Percentiles rank a stretch among this genome's conserved stretches.
phyloP scores from a whole-genome alignment of 2,888 invertebrate species.

The Stenodera caucasica region DNA sequence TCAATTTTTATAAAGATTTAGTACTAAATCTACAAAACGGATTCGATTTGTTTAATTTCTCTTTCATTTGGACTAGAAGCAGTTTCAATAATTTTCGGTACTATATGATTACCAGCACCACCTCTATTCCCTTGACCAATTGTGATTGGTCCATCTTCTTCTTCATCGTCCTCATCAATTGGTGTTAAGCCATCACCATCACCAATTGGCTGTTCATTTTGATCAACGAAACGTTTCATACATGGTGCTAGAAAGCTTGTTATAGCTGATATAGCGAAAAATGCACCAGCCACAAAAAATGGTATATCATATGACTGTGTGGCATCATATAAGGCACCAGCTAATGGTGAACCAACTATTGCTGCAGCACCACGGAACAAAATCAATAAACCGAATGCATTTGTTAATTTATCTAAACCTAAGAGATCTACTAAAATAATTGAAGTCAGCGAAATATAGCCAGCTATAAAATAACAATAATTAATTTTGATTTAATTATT shows the following conservation, averaged over 20 bases:
- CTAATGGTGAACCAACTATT: slow-evolving; percentile 85
- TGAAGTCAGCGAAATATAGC: slow-evolving; percentile 88
- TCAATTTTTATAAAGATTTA: too few species aligned
- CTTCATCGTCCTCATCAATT: slow-evolving; percentile 80
- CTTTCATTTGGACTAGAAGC: slow-evolving; percentile 64
- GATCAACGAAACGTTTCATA: slow-evolving; percentile 61
- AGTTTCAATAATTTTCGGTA: slow-evolving; percentile 78
- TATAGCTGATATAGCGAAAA: slow-evolving; percentile 23
- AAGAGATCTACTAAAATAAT: slow-evolving; percentile 89
- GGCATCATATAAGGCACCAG: slow-evolving; percentile 74
- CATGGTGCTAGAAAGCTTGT: slow-evolving; percentile 63
- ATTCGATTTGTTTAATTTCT: slow-evolving; percentile 72
- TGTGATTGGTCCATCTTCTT: slow-evolving; percentile 69
- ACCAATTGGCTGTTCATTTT: slow-evolving; percentile 51
- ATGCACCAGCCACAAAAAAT: slow-evolving; percentile 1
- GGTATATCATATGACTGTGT: slow-evolving; percentile 73
- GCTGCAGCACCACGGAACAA: slow-evolving; percentile 90
- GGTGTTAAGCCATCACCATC: slow-evolving; percentile 72
- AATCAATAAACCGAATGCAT: slow-evolving; percentile 85
- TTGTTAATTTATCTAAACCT: slow-evolving; percentile 87
- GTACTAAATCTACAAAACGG: slow-evolving; percentile 72
- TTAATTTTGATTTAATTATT: slow-evolving; percentile 58
- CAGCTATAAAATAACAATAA: slow-evolving; percentile 74
- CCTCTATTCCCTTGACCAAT: slow-evolving; percentile 57
- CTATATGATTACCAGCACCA: slow-evolving; percentile 48